Base-by-base conservation (phyloP, 2,797 vertebrate species). In the Chelon labrosus region DNA sequence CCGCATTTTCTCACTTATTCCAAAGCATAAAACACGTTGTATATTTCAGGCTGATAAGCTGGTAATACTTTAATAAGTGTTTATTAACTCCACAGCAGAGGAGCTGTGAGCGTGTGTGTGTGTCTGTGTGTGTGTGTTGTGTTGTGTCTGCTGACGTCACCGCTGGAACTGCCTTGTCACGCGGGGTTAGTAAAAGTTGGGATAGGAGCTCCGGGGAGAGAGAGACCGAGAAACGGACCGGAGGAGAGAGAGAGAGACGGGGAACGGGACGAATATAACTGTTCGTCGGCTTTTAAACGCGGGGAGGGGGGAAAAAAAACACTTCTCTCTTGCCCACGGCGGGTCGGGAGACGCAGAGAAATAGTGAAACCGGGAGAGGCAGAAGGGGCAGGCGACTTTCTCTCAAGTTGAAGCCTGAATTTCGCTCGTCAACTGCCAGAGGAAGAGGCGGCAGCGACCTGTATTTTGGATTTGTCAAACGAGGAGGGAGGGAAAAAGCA, bases 101-200 rank as follows among this genome's bases (percentile, higher is more conserved):
- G 42, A 63, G n/a, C 37, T 44, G 65, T 12, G 55, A 73, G 62
- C 60, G 66, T 19, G 70, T 25, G 55, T 41, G 50, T 70, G 70
- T 56, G 58, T 41, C 68, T 52, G 72, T 14, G 85, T 38, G 65
- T 61, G 60, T 66, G 76, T 83, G 86, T 86, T 83, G 86, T 86
- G 88, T 89, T 89, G 87, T 87, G 89, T 84, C 79, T 91, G 86
- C 89, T 95, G 93, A 95, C 95, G 95, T 96, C 95, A 95, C 71
- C 67, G 8, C 85, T 92, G 94, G 94, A 94, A 91, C 93, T 93
- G 94, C 93, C 94, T 93, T 94, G 95, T 96, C 95, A 95, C 94
- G 94, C 93, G 95, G 93, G 91, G 91, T 94, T 94, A 93, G 94
- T 95, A 95, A 95, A 96, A 96, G 95, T 95, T 96, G 94, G 94